Evolutionary conservation across 2,888 invertebrate species (phyloP), one percentile per base, ranked within the genome.

Genomic region (Seira musarum): DNA sequence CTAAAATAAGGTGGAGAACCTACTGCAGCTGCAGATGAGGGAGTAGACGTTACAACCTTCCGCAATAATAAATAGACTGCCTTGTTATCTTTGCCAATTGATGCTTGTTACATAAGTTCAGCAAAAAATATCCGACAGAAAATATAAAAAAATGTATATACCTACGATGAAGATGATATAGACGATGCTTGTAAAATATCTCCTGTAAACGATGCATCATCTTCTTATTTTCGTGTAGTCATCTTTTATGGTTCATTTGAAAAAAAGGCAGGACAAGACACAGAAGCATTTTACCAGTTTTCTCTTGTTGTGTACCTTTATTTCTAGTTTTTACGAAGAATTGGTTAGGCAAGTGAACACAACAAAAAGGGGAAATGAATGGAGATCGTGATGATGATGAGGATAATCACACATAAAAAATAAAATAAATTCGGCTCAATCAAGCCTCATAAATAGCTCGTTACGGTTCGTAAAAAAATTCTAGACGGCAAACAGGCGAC

Each of bases 361-460:
- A 66, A 40, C 10, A 46, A 13, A n/a, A 49, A n/a, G 40, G 19
- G 60, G 30, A 22, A 69, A 61, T 40, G 61, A 61, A 70, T 70
- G 61, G 46, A 21, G 70, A 57, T 22, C 67, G 60, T 67, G 46
- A 68, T 68, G 21, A 46, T 60, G 19, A 69, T 69, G 35, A 61
- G 61, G 61, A 70, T 70, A 19, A 22, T 70, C 70, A 70, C 53
- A 63, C 46, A 19, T 25, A 75, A 67, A 49, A 49, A 49, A 49
- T 30, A n/a, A n/a, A n/a, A 74, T 75, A 75, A 75, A 75, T 75
- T 75, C 61, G 67, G 68, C 19, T 75, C 75, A 75, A 75, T 75
- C 68, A 75, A 75, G 63, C 66, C 46, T 65, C 68, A 40, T 74
- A 66, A 49, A 49, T 49, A 49, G 15, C 49, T 49, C 49, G 49